phyloP scores from a whole-genome alignment of 2,113 vertebrate genomes.

The Loxodonta africana region DNA sequence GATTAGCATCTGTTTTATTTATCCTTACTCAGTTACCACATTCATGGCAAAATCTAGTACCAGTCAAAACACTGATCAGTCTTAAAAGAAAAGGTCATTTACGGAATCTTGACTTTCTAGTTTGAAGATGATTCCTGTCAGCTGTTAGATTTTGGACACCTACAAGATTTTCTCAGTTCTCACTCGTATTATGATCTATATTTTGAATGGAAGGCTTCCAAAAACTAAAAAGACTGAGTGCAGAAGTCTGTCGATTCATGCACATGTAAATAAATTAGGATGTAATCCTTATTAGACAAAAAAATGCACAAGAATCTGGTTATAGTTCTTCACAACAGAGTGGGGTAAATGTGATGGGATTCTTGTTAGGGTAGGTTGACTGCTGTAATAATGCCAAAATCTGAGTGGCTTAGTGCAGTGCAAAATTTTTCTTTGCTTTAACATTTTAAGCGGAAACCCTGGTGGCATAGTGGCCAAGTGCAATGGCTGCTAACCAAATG shows the following conservation, averaged over 20 bases:
- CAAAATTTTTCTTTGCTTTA: background rate
- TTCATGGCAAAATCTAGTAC: background rate
- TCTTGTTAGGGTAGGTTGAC: background rate
- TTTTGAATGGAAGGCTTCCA: background rate
- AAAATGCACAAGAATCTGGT: background rate
- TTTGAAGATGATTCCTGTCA: background rate
- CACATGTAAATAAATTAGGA: background rate
- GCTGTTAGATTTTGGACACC: background rate
- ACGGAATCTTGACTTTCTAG: background rate
- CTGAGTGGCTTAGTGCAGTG: background rate
- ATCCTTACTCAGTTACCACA: background rate
- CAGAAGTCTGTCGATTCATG: background rate
- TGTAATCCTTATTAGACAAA: background rate
- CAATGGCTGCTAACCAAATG: no score
- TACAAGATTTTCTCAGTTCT: background rate
- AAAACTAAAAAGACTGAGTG: background rate
- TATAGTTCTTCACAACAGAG: background rate
- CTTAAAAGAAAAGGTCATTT: background rate
- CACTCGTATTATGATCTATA: background rate
- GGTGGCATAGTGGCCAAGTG: no score
- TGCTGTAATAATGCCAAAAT: background rate
- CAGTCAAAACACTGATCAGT: background rate
- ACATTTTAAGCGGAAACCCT: no score
- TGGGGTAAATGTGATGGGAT: background rate
- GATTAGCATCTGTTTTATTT: background rate